Base-by-base conservation (phyloP, 2,797 vertebrate species). In the Eulemur mongoz region DNA sequence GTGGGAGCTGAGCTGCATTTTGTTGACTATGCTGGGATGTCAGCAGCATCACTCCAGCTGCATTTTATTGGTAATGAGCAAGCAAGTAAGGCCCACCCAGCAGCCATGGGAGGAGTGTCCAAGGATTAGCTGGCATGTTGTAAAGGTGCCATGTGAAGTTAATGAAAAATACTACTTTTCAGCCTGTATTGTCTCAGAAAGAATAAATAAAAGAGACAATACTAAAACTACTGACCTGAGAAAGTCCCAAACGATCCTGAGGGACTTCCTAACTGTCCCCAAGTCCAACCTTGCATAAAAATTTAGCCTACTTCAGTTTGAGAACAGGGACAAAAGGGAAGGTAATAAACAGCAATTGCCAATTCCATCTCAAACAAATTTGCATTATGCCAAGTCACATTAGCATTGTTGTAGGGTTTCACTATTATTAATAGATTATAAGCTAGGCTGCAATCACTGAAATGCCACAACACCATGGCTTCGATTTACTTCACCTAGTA, bases 11-110 rank as follows among this genome's bases (percentile, higher is more conserved):
- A 57, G 18, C 0, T 59, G 25, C 69, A 32, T 38, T 40, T 30
- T n/a, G 1, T 61, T 61, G 22, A 50, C n/a, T 32, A 22, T 32
- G 43, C 0, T 1, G 0, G 0, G 54, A 50, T 50, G 40, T 25
- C 7, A 3, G 5, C 25, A 63, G 65, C 6, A 2, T 27, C 40
- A 5, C 7, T 12, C 54, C 11, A 4, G 0, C 38, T 7, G 15
- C 38, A 17, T 45, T 84, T 35, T 27, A 17, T 10, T 75, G 52
- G 27, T 69, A 45, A 22, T 23, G 45, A 91, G 22, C 25, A 12
- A 84, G 38, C 69, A 35, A 84, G 0, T 0, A 35, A 72, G 54
- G 35, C 48, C 54, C 50, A 15, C 9, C 6, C 11, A 17, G n/a
- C 14, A 25, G 23, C 30, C 10, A 25, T 38, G 12, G 22, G 4